Percentiles rank a stretch among this genome's conserved stretches.
Evolutionary conservation across 2,113 vertebrate species (phyloP).

Genomic region (Alosa alosa): DNA sequence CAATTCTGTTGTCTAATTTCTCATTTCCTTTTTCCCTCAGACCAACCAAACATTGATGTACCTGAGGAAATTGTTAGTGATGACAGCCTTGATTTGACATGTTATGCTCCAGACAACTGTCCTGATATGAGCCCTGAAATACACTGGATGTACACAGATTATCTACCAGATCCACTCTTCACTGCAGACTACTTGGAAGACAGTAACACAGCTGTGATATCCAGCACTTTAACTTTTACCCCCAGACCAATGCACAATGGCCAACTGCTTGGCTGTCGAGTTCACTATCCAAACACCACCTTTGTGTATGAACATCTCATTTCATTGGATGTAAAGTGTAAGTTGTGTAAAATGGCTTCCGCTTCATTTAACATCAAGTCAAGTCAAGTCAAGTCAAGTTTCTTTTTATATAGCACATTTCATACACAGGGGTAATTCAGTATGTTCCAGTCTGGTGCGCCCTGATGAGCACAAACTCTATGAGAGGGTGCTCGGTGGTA

Average conservation of each 20-base stretch:
- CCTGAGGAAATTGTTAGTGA: conserved; percentile 83
- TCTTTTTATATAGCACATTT: too few relatives aligned
- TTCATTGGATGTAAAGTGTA: conserved; percentile 85
- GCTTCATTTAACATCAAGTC: background rate
- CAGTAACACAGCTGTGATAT: conserved; percentile 77
- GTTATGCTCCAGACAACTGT: conserved; percentile 85
- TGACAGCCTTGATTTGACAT: conserved; percentile 78
- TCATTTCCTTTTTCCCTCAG: conserved; percentile 53
- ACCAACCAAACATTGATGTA: conserved; percentile 81
- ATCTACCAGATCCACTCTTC: conserved; percentile 76
- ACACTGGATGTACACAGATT: conserved; percentile 83
- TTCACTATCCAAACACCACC: conserved; percentile 80
- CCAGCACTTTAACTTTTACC: conserved; percentile 79
- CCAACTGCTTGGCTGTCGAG: conserved; percentile 81
- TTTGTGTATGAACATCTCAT: conserved; percentile 79
- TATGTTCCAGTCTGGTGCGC: too few relatives aligned
- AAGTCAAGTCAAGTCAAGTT: too few relatives aligned
- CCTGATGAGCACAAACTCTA: too few relatives aligned
- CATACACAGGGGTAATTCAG: too few relatives aligned
- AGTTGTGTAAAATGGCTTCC: conserved; percentile 51
- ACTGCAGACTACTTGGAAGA: conserved; percentile 74
- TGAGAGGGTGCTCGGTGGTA: too few relatives aligned
- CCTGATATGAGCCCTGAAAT: conserved; percentile 82
- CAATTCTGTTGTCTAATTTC: background rate
- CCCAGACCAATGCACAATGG: conserved; percentile 82